Conservation (phyloP, 2,888 invertebrate genomes). For the Mesochorus sp. region DNA sequence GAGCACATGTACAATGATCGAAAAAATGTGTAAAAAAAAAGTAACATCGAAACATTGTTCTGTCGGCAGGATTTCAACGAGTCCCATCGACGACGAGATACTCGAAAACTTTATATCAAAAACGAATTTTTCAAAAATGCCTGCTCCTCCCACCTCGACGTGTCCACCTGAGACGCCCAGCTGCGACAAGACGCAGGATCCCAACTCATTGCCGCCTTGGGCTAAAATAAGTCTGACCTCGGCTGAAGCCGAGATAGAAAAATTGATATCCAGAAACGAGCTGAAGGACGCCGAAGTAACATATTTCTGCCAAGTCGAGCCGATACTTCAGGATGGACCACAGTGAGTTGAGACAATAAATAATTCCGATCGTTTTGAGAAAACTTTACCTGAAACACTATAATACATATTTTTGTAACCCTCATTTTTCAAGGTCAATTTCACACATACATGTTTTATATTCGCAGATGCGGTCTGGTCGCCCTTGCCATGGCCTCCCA, state of each 20-base stretch:
- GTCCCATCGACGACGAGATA: background rate
- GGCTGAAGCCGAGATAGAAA: slow-evolving; percentile 79
- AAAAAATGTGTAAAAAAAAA: too few species aligned
- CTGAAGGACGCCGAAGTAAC: slow-evolving; percentile 80
- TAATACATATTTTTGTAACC: background rate
- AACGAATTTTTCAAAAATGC: slow-evolving; percentile 68
- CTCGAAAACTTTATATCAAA: background rate
- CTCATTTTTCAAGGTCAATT: slow-evolving; percentile 20
- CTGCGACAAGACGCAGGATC: slow-evolving; percentile 75
- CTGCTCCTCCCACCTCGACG: slow-evolving; percentile 76
- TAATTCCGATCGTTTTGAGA: background rate
- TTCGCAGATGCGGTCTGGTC: slow-evolving; percentile 91
- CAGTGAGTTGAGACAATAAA: slow-evolving; percentile 72
- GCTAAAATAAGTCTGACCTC: slow-evolving; percentile 78
- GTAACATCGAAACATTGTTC: background rate
- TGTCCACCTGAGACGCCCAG: slow-evolving; percentile 72
- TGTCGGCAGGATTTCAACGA: too few species aligned
- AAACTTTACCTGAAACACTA: background rate
- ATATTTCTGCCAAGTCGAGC: slow-evolving; percentile 79
- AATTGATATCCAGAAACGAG: slow-evolving; percentile 78
- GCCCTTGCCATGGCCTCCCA: slow-evolving; percentile 91
- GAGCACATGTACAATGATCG: too few species aligned
- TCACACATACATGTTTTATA: background rate
- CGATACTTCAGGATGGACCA: slow-evolving; percentile 80
- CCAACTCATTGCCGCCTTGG: slow-evolving; percentile 77